Base-by-base conservation (phyloP, 1,140 invertebrate species). In the Cyclina sinensis region DNA sequence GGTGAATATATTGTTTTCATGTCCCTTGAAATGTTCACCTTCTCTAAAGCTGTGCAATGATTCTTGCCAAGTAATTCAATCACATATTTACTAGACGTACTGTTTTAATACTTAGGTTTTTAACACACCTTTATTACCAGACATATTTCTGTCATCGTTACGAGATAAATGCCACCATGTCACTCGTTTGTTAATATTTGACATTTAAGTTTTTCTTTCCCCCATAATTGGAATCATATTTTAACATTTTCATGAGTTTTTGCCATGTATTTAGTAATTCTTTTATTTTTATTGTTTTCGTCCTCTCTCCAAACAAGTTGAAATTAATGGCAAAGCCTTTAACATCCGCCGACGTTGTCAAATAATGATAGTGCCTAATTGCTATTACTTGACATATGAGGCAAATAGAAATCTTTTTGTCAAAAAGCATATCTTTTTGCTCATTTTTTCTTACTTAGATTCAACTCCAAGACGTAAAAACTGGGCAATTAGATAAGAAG, bases 311-410 rank as follows among this genome's bases (percentile, higher is more conserved):
- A 78, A 78, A 78, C 74, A 35, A 78, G 74, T 78, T 46, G 32
- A 78, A 78, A 78, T 78, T 78, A 78, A 78, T 78, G 14, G 74
- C 74, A 78, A 78, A 78, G 21, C 32, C 14, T 24, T 78, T 78
- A 54, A 78, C 74, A 78, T 78, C 74, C 74, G 74, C 74, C 48
- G 14, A 54, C 46, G 54, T 54, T 78, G 74, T 78, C 74, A 78
- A 78, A 54, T 78, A 51, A 78, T 78, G 30, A 78, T 30, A 54
- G 2, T 35, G 48, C 27, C 7, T 78, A 78, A 78, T 78, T 78
- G 74, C 74, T 35, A 46, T 3, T 32, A 16, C 21, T 12, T 78
- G 74, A 78, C 74, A 78, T 54, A 78, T 18, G 27, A 30, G 24
- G 9, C 30, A 14, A 32, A 54, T 9, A 54, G 24, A 51, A 35